Conservation (phyloP, 2,113 vertebrate species). For the Empidonax alnorum region DNA sequence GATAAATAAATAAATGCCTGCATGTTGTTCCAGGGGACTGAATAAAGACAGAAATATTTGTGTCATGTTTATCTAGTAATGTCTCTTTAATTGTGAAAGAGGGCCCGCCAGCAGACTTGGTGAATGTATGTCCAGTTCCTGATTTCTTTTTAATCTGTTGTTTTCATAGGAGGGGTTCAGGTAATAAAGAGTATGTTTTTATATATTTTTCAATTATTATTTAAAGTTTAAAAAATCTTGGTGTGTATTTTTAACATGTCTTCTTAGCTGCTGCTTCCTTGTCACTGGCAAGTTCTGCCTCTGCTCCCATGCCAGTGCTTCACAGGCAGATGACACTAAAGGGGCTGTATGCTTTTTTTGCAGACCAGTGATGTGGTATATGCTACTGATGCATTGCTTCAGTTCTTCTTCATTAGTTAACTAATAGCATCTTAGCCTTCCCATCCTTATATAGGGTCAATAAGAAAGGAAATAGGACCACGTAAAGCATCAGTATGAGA, state of each 20-base stretch:
- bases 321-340: neutral
- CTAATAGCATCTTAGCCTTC: neutral
- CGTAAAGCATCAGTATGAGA: neutral
- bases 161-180: neutral
- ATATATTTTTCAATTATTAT: neutral
- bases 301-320: neutral
- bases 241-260: neutral
- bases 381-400: neutral
- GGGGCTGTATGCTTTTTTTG: neutral
- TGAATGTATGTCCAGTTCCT: neutral
- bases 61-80: neutral
- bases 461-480: neutral
- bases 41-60: conserved; percentile 6
- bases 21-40: neutral
- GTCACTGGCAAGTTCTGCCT: neutral
- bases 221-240: neutral
- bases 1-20: conserved; percentile 34
- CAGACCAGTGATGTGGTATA: neutral
- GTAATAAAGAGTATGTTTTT: neutral
- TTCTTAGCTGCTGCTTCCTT: neutral
- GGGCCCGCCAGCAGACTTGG: neutral
- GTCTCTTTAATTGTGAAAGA: neutral
- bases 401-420: neutral
- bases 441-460: neutral
- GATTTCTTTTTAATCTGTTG: neutral